These are phyloP conservation scores for Drosophila lowei DNA, from an alignment of 1,140 invertebrate species.

Conservation along the genomic window DNA sequence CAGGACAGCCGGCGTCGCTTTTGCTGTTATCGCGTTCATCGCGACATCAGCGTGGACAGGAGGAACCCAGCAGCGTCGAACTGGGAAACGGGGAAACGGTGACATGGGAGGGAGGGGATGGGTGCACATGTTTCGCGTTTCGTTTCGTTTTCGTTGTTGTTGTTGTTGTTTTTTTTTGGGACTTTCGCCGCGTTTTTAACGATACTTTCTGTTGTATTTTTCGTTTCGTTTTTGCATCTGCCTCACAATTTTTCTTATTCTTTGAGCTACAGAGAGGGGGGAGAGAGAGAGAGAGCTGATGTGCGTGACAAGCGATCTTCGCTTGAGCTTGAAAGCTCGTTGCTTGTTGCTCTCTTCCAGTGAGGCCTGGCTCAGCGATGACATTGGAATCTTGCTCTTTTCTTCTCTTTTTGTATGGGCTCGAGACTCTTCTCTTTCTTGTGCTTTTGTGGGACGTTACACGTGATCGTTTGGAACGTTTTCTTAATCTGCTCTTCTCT, in stretches of 20 bases:
- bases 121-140: constrained; percentile 60
- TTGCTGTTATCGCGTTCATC: constrained; percentile 59
- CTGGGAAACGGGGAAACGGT: constrained; percentile 3
- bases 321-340: too few relatives aligned
- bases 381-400: too few relatives aligned
- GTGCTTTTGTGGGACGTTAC: too few relatives aligned
- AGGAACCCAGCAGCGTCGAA: constrained; percentile 7
- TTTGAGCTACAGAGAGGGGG: neutral
- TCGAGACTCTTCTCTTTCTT: too few relatives aligned
- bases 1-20: constrained; percentile 46
- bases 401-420: too few relatives aligned
- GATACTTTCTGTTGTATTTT: neutral
- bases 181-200: constrained; percentile 56
- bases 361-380: too few relatives aligned
- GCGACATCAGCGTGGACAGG: constrained; percentile 50
- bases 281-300: too few relatives aligned
- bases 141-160: constrained; percentile 36
- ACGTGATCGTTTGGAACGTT: too few relatives aligned
- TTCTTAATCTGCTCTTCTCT: too few relatives aligned
- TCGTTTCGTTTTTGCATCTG: constrained; percentile 40
- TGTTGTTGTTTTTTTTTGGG: constrained; percentile 33
- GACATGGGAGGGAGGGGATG: constrained; percentile 21
- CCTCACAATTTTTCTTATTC: constrained; percentile 18
- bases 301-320: too few relatives aligned
- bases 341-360: too few relatives aligned